These are phyloP conservation scores for Andricus quercusramuli DNA, from an alignment of 2,888 invertebrate species.

Conservation along the genomic window DNA sequence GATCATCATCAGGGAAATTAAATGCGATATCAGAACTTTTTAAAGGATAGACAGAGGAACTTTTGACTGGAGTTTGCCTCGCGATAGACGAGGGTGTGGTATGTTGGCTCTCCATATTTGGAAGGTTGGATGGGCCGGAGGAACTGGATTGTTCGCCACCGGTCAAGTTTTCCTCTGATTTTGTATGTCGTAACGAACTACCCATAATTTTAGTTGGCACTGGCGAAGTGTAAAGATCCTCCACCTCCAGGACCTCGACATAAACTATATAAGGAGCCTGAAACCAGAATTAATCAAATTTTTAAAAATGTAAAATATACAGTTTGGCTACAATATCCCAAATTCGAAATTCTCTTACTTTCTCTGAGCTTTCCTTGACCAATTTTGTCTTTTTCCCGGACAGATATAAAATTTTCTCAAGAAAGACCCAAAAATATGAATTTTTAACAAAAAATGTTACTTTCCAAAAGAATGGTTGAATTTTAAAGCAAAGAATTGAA, in stretches of 20 bases:
- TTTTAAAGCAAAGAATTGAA: too few species aligned
- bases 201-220: slow-evolving; percentile 94
- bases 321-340: too few species aligned
- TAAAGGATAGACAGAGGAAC: slow-evolving; percentile 65
- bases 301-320: neutral
- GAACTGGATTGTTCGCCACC: slow-evolving; percentile 77
- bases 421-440: too few species aligned
- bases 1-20: slow-evolving; percentile 80
- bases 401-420: too few species aligned
- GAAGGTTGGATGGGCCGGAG: slow-evolving; percentile 68
- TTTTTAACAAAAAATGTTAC: too few species aligned
- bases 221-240: slow-evolving; percentile 90
- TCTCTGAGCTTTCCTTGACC: too few species aligned
- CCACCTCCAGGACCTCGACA: slow-evolving; percentile 96
- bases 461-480: too few species aligned
- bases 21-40: slow-evolving; percentile 72
- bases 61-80: slow-evolving; percentile 75
- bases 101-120: slow-evolving; percentile 64
- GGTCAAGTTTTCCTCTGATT: slow-evolving; percentile 94
- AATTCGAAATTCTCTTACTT: too few species aligned
- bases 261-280: slow-evolving; percentile 98
- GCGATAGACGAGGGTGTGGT: slow-evolving; percentile 60
- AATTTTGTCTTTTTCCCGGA: too few species aligned
- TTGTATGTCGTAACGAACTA: slow-evolving; percentile 90
- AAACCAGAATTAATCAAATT: slow-evolving; percentile 52